Evolutionary conservation across 2,888 invertebrate genomes (phyloP).

Genomic region (Clunio marinus): DNA sequence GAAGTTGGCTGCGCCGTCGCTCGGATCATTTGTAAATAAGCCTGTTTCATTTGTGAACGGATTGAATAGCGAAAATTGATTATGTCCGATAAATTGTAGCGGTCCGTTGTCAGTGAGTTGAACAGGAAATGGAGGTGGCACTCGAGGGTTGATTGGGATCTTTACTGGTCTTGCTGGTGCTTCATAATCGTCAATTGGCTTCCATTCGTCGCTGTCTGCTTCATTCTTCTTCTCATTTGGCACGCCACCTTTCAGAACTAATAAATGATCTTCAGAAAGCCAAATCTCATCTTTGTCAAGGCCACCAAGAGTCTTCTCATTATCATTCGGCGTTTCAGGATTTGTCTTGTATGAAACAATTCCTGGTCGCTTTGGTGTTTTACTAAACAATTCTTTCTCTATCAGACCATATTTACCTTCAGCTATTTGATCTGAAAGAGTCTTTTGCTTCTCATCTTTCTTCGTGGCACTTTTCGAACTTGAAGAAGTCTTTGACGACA

Average conservation of each 20-base stretch:
- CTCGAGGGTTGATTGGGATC: slow-evolving; percentile 73
- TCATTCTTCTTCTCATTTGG: slow-evolving; percentile 51
- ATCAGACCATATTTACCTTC: slow-evolving; percentile 88
- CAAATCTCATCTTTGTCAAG: slow-evolving; percentile 81
- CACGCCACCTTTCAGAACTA: slow-evolving; percentile 76
- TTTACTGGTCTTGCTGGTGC: slow-evolving; percentile 81
- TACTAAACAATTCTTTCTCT: slow-evolving; percentile 74
- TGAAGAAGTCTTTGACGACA: slow-evolving; percentile 46
- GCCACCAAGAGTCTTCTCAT: slow-evolving; percentile 73
- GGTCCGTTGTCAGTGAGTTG: slow-evolving; percentile 82
- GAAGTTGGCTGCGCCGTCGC: slow-evolving; percentile 44
- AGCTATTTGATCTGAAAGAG: slow-evolving; percentile 81
- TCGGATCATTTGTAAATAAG: slow-evolving; percentile 58
- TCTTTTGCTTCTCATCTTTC: slow-evolving; percentile 72
- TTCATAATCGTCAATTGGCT: slow-evolving; percentile 77
- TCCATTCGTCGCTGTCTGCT: slow-evolving; percentile 60
- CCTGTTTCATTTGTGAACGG: slow-evolving; percentile 63
- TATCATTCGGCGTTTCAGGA: slow-evolving; percentile 76
- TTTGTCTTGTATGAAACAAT: slow-evolving; percentile 77
- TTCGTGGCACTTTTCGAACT: slow-evolving; percentile 45
- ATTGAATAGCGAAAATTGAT: slow-evolving; percentile 57
- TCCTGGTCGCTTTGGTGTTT: slow-evolving; percentile 69
- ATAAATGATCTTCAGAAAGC: slow-evolving; percentile 82
- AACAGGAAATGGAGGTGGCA: slow-evolving; percentile 91
- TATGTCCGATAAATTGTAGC: slow-evolving; percentile 78